Evolutionary conservation across 2,888 invertebrate genomes (phyloP).

Genomic region (Nemotelus nigrinus): DNA sequence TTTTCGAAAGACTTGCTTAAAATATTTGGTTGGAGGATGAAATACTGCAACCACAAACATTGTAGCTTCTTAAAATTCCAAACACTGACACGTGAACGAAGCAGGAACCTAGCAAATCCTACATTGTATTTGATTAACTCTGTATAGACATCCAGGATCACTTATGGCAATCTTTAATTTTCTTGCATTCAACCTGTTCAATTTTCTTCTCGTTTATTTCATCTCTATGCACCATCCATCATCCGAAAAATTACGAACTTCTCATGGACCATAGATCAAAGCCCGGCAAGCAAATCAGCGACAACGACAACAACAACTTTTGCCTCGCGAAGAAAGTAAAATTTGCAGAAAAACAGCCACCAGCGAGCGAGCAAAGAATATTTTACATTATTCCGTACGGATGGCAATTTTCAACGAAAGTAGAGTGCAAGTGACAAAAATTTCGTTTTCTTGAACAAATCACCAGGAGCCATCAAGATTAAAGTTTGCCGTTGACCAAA

Average conservation of each 20-base stretch:
- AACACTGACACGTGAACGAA: too few species aligned
- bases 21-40: too few species aligned
- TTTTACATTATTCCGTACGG: conserved; percentile 17
- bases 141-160: too few species aligned
- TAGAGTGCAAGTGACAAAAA: conserved; percentile 47
- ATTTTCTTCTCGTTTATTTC: conserved; percentile 27
- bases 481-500: conserved; percentile 50
- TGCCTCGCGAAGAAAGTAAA: conserved; percentile 36
- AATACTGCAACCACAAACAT: too few species aligned
- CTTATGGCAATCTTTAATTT: background rate
- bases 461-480: conserved; percentile 46
- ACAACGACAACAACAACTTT: conserved; percentile 18
- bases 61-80: too few species aligned
- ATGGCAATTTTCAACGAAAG: conserved; percentile 43
- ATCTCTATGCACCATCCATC: conserved; percentile 23
- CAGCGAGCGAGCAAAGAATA: conserved; percentile 10
- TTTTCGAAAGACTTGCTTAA: too few species aligned
- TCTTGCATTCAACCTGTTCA: conserved; percentile 18
- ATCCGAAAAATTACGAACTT: conserved; percentile 21
- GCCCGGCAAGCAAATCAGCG: conserved; percentile 15
- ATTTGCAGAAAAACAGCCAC: conserved; percentile 20
- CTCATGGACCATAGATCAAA: conserved; percentile 30
- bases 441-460: conserved; percentile 48
- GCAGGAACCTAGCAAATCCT: too few species aligned
- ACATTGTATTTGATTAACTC: too few species aligned